Base-by-base conservation (phyloP, 2,113 vertebrate genomes). In the Calidris pugnax region DNA sequence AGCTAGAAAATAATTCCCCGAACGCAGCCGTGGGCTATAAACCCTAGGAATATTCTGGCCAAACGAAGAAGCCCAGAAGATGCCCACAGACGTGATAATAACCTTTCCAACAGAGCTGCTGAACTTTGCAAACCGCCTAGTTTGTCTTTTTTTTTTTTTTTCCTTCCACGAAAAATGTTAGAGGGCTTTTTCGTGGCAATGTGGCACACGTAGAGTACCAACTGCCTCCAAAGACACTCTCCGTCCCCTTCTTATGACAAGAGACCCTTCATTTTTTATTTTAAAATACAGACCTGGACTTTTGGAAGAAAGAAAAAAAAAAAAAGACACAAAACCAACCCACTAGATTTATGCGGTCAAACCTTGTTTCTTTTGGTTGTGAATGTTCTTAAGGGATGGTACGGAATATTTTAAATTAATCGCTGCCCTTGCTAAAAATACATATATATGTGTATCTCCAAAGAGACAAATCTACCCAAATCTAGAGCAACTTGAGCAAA, bases 21-120 rank as follows among this genome's bases (percentile, higher is more conserved):
- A 63, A n/a, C 1, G 37, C 48, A 90, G 62, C 76, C 39, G 15
- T 78, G 69, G 63, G 89, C 88, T 96, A 86, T 6, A 80, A 94
- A 88, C 7, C 32, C 26, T 35, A 76, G 28, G 51, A 80, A 95
- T 92, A 76, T 62, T 89, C 84, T 79, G 62, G 33, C 43, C 92
- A 75, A 94, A 92, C 30, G 95, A 96, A 92, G 90, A 80, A n/a
- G 51, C 80, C 43, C 90, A 94, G 59, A 59, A 94, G 87, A 50
- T 93, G 48, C 64, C 76, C 66, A 15, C 45, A 66, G 59, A 82
- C 2, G 3, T 18, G 77, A 30, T 13, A 21, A 72, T 33, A 75
- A 55, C 48, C 22, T 82, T 68, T 23, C 24, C 48, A 63, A 14
- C 7, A 39, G 39, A 56, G 9, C 21, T 51, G 60, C 17, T 26